These are phyloP conservation scores for Haliaeetus leucogaster DNA, from an alignment of 2,113 vertebrate species.

Conservation along the genomic window DNA sequence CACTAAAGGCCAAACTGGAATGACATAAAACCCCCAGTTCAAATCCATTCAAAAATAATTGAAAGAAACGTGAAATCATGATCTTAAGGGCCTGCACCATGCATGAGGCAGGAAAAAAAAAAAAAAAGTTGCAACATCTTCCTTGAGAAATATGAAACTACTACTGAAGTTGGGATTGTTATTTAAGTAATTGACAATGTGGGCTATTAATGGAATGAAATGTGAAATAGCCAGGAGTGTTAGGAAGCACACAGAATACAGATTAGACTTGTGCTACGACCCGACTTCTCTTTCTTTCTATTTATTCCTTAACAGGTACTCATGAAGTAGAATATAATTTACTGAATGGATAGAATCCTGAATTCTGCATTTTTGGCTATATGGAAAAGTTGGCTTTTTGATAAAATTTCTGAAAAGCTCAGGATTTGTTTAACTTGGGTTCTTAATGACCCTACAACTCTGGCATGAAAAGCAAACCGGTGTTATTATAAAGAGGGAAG, in stretches of 20 bases:
- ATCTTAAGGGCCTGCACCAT: neutral
- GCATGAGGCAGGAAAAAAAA: neutral
- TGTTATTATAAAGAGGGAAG: neutral
- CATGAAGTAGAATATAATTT: neutral
- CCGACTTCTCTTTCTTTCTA: neutral
- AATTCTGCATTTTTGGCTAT: neutral
- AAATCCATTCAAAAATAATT: neutral
- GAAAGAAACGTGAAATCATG: neutral
- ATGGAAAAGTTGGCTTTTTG: neutral
- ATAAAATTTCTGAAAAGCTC: neutral
- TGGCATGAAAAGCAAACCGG: neutral
- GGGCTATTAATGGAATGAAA: neutral
- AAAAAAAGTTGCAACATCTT: neutral
- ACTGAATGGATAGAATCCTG: neutral
- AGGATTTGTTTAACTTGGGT: constrained; percentile 13
- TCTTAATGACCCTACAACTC: neutral
- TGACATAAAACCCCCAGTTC: neutral
- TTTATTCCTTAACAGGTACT: neutral
- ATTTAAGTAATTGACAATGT: neutral
- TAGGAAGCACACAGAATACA: neutral
- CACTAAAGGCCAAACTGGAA: neutral
- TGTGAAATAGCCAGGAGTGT: neutral
- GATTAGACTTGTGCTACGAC: neutral
- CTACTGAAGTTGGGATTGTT: neutral
- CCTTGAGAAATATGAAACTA: neutral